These are phyloP conservation scores for Sigmodon hispidus DNA, from an alignment of 2,113 vertebrate species.

Conservation along the genomic window DNA sequence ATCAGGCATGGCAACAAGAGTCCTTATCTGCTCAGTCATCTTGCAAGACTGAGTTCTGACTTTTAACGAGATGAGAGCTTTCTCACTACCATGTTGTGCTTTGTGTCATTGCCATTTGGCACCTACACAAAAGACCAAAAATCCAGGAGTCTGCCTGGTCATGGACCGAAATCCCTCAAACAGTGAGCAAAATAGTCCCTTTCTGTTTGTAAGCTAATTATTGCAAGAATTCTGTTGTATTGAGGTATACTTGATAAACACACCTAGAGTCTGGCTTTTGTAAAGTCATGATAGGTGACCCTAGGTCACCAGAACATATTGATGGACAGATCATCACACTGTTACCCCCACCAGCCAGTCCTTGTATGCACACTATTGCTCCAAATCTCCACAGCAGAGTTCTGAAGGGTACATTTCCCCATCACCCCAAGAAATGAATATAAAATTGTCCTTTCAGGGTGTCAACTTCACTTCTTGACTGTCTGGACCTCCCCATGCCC, in stretches of 20 bases:
- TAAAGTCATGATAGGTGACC: background rate
- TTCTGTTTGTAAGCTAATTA: background rate
- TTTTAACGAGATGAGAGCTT: background rate
- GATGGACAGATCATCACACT: background rate
- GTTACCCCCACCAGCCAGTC: background rate
- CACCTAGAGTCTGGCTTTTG: slow-evolving; percentile 1
- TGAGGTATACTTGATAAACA: background rate
- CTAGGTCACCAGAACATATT: background rate
- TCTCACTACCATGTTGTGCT: background rate
- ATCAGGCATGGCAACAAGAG: background rate
- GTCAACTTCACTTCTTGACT: slow-evolving; percentile 54
- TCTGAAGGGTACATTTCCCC: background rate
- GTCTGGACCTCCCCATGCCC: slow-evolving; percentile 63
- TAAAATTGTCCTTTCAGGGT: slow-evolving; percentile 29
- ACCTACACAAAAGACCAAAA: background rate
- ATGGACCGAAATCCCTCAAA: background rate
- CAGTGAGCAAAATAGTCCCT: background rate
- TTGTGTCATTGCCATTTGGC: background rate
- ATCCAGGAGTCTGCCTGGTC: background rate
- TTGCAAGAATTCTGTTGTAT: background rate
- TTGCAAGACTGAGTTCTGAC: background rate
- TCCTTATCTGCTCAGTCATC: background rate
- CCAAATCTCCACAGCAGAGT: background rate
- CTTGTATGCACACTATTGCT: background rate
- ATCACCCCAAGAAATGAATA: background rate